Base-by-base conservation (phyloP, 2,797 vertebrate genomes). In the Acipenser oxyrinchus region DNA sequence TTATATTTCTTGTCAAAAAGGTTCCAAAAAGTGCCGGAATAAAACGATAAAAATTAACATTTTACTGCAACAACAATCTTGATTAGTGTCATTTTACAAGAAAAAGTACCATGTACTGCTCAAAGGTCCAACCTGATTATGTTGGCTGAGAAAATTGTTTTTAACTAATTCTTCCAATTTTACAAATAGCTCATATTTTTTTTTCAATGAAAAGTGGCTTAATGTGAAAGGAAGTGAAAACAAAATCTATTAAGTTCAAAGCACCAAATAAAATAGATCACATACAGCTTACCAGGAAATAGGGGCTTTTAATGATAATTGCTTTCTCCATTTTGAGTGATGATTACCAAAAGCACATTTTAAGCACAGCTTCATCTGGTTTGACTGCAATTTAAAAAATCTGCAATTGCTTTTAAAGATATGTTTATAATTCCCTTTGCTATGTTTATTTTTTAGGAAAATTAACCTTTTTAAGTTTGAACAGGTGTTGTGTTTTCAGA, bases 141-240 rank as follows among this genome's bases (percentile, higher is more conserved):
- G 3, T 37, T 37, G 37, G 3, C 37, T 37, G 5, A 37, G 3
- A 37, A 37, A 4, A 37, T 37, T 4, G 37, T 37, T 37, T 37
- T 37, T 4, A 37, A 37, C 37, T 37, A 37, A 37, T 37, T 37
- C 37, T 37, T 37, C 37, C 37, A 37, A 37, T 37, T 37, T 37
- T 51, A 49, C n/a, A 64, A 50, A 64, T 13, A 64, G 49, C 12
- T 64, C 48, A 51, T 64, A 64, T 13, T 50, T 64, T 50, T 64
- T 37, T n/a, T n/a, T 9, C 49, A 64, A 12, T 64, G 49, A 18
- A 64, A 51, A 64, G 49, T 64, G 11, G 12, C 13, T 49, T 51
- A 51, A n/a, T 51, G 48, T 10, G 51, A 51, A 58, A n/a, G 11
- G 12, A 12, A 37, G 12, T n/a, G 55, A 48, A 55, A 66, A 37